Evolutionary conservation across 2,888 invertebrate genomes (phyloP), one percentile per base, ranked within the genome.

Genomic region (Trachelus iudaicus): DNA sequence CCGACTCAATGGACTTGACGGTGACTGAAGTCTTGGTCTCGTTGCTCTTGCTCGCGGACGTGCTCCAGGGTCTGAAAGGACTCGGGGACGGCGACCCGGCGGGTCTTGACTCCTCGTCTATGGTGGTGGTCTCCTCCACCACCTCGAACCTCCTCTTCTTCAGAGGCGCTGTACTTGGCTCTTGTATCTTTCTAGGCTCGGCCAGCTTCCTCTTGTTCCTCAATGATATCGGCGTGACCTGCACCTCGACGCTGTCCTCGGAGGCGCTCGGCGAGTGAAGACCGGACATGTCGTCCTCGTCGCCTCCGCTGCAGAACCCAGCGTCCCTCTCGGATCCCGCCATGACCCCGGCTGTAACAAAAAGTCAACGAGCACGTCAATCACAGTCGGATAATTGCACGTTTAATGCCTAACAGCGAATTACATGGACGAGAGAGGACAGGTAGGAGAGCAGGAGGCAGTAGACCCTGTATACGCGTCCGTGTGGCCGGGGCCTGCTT

Each of bases 241-340:
- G 94, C 4, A 94, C 94, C 87, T 95, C 94, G 11, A 94, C 93
- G 78, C 94, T 94, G 89, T 95, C 95, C 84, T 95, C 95, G 78
- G 94, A 94, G 78, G 93, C 93, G 13, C 94, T 94, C 35, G 94
- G 94, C n/a, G 94, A 94, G 80, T 93, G 93, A 11, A 94, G 89
- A 9, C 92, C 93, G 31, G 89, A 90, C 85, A 90, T 87, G 82
- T 92, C 91, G 80, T 95, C 94, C 86, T 96, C 96, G 83, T 95
- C 96, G 0, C 94, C 95, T 3, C 95, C 95, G 1, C 95, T 95
- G 82, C 95, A 95, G 90, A 96, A 95, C 75, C 95, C 96, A 6
- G 95, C 95, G 88, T 96, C 96, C 77, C 93, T 92, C 79, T 95
- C 94, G 77, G 93, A 89, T 74, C 89, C 90, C 37, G 92, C 90